phyloP scores from a whole-genome alignment of 2,113 vertebrate species.

The Peucedramus taeniatus region DNA sequence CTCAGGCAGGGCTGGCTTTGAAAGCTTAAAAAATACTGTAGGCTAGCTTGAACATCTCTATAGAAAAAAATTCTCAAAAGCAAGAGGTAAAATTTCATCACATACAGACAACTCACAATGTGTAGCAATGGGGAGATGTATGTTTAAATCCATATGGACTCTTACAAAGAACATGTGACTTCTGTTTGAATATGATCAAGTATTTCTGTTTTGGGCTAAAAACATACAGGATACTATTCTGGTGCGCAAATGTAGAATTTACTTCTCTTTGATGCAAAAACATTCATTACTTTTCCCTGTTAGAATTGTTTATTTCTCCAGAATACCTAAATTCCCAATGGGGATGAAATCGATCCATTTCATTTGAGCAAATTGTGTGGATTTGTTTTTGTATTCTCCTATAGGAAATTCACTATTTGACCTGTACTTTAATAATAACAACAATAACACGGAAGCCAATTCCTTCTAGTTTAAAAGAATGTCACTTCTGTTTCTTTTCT shows the following conservation, averaged over 20 bases:
- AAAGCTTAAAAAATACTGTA: background rate
- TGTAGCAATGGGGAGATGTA: fast-evolving
- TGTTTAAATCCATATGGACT: background rate
- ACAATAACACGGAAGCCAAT: background rate
- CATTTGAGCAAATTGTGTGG: background rate
- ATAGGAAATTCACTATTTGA: background rate
- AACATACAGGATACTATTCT: background rate
- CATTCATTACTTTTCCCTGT: background rate
- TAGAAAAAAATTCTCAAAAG: background rate
- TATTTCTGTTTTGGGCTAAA: background rate
- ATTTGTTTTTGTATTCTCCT: background rate
- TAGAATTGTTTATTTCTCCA: background rate
- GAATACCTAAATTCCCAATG: background rate
- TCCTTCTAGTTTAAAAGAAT: background rate
- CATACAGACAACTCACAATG: background rate
- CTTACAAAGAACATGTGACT: background rate
- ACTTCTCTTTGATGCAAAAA: background rate
- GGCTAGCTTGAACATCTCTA: background rate
- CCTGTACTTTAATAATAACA: background rate
- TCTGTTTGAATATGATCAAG: background rate
- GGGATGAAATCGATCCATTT: background rate
- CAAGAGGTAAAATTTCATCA: background rate
- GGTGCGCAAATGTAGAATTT: background rate
- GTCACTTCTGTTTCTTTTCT: background rate
- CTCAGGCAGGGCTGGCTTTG: background rate